Conservation (phyloP, 2,888 invertebrate species). For the Auanema sp. region DNA sequence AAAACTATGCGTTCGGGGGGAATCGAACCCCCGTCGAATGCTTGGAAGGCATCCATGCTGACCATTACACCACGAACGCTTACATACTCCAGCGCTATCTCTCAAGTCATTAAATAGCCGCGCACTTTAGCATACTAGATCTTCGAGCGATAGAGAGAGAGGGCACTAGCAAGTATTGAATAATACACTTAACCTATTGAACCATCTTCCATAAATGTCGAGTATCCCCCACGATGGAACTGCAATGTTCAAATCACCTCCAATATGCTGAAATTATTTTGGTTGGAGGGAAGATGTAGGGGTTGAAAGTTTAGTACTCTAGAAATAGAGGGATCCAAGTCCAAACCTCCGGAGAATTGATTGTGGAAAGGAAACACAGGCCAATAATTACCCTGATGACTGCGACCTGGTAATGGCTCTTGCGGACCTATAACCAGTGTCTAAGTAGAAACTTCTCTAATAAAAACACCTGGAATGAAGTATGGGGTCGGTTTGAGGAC, state of each 20-base stretch:
- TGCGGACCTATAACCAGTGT: slow-evolving; percentile 38
- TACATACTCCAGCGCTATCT: no score
- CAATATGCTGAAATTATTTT: slow-evolving; percentile 47
- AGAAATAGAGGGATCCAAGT: slow-evolving; percentile 53
- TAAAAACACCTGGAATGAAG: background rate
- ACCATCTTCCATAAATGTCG: slow-evolving; percentile 51
- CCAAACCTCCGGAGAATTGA: slow-evolving; percentile 52
- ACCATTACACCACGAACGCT: no score
- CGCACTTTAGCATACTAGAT: background rate
- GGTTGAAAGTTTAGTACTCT: slow-evolving; percentile 28
- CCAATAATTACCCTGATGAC: slow-evolving; percentile 51
- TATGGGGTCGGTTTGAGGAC: background rate
- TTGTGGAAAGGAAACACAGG: slow-evolving; percentile 54
- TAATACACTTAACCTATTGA: slow-evolving; percentile 25
- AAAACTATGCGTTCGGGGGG: no score
- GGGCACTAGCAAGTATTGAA: no score
- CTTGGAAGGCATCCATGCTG: background rate
- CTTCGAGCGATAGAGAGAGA: background rate
- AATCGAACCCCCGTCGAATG: no score
- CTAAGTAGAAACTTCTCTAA: background rate
- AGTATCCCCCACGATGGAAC: slow-evolving; percentile 55
- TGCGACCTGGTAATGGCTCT: slow-evolving; percentile 51
- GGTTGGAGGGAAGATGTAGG: background rate
- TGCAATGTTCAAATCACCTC: slow-evolving; percentile 54
- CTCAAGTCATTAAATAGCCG: background rate